These are phyloP conservation scores for Pilophorus perplexus DNA, from an alignment of 2,888 invertebrate genomes.

Conservation along the genomic window DNA sequence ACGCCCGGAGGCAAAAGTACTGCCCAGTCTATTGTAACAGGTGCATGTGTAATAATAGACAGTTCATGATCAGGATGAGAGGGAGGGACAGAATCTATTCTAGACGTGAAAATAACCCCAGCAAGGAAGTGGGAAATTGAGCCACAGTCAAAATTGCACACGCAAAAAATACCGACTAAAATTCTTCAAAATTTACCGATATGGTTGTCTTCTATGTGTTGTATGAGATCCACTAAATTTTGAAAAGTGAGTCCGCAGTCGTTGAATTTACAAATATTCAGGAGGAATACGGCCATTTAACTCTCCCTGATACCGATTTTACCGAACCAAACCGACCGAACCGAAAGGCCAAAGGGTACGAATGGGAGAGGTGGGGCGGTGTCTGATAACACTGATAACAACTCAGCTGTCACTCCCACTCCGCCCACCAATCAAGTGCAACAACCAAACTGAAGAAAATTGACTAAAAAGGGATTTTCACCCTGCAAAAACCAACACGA, in stretches of 20 bases:
- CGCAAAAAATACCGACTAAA: conserved; percentile 12
- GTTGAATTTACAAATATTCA: conserved; percentile 85
- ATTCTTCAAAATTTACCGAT: conserved; percentile 63
- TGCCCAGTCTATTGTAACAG: too few species aligned
- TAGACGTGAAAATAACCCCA: neutral
- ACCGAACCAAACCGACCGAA: too few species aligned
- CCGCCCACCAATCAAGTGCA: neutral
- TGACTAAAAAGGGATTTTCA: too few species aligned
- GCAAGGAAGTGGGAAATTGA: conserved; percentile 19
- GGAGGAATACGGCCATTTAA: conserved; percentile 82
- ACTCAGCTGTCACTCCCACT: conserved; percentile 21
- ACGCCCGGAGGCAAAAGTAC: too few species aligned
- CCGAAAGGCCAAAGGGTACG: conserved; percentile 5
- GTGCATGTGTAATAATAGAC: conserved; percentile 9
- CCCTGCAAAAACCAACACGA: too few species aligned
- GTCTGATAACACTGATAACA: conserved; percentile 34
- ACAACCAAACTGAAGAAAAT: neutral
- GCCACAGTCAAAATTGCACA: conserved; percentile 11
- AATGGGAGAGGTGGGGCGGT: conserved; percentile 41
- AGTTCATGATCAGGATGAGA: too few species aligned
- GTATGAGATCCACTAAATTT: conserved; percentile 75
- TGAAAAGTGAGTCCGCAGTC: conserved; percentile 82
- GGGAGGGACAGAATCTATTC: too few species aligned
- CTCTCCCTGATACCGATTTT: conserved; percentile 12
- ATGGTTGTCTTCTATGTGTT: conserved; percentile 84